phyloP scores from a whole-genome alignment of 2,797 vertebrate species.

The Sebastes oblongus region DNA sequence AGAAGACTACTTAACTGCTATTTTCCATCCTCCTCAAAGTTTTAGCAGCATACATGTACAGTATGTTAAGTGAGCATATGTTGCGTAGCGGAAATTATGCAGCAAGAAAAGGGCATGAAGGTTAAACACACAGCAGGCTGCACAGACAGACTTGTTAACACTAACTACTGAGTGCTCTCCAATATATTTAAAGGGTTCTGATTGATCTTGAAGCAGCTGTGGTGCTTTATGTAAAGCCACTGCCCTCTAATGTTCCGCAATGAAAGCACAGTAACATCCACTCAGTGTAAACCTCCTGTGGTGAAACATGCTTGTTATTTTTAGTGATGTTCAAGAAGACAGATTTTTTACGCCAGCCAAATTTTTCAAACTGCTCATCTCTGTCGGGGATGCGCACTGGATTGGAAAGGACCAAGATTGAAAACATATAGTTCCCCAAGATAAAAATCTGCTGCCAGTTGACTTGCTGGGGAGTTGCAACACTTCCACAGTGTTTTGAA shows the following conservation, averaged over 20 bases:
- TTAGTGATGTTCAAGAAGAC: conserved; percentile 49
- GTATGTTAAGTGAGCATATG: not conserved
- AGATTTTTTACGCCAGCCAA: conserved; percentile 17
- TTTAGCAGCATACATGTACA: not conserved
- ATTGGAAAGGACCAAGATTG: conserved; percentile 45
- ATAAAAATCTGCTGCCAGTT: conserved; percentile 60
- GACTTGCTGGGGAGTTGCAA: conserved; percentile 40
- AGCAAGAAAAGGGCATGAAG: conserved; percentile 26
- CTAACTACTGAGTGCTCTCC: conserved; percentile 5
- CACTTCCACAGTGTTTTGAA: conserved; percentile 51
- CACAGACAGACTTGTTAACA: conserved; percentile 36
- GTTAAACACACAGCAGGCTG: conserved; percentile 22
- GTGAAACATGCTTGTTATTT: conserved; percentile 57
- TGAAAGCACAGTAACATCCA: conserved; percentile 47
- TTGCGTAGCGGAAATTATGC: not conserved
- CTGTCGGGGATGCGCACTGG: conserved; percentile 32
- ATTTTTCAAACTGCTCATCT: conserved; percentile 49
- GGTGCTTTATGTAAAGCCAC: conserved; percentile 44
- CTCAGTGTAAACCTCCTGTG: conserved; percentile 32
- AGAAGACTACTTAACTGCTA: not conserved
- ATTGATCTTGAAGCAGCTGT: conserved; percentile 30
- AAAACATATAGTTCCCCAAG: conserved; percentile 45
- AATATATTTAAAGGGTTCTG: conserved; percentile 18
- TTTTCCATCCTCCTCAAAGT: not conserved
- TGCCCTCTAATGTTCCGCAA: conserved; percentile 61